Conservation (phyloP, 2,888 invertebrate genomes). For the Muschampia plurimacula region DNA sequence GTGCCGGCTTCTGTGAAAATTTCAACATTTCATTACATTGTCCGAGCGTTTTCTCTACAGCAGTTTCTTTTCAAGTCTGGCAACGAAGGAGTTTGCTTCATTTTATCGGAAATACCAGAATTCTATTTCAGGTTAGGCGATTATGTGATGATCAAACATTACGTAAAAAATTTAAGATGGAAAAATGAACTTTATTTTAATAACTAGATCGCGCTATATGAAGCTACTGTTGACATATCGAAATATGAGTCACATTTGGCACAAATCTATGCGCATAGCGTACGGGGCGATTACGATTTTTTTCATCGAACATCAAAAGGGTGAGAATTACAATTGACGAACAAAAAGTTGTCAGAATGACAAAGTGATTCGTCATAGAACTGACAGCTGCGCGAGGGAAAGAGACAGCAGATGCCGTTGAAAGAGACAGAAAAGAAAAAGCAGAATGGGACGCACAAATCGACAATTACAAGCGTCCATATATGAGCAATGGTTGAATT, state of each 20-base stretch:
- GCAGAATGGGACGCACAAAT: constrained; percentile 53
- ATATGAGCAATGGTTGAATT: constrained; percentile 40
- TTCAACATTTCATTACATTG: no score
- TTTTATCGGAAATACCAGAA: no score
- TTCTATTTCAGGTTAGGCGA: no score
- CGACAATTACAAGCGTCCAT: constrained; percentile 52
- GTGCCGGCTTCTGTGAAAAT: no score
- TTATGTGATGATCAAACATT: no score
- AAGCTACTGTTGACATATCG: not conserved
- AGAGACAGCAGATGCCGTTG: constrained; percentile 45
- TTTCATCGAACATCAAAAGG: constrained; percentile 61
- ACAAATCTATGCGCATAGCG: constrained; percentile 32
- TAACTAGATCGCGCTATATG: no score
- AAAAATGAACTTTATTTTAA: not conserved
- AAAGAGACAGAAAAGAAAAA: constrained; percentile 46
- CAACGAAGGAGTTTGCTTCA: no score
- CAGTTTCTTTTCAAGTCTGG: no score
- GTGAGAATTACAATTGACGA: constrained; percentile 76
- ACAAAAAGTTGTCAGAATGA: constrained; percentile 80
- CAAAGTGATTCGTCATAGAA: constrained; percentile 82
- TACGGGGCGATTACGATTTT: constrained; percentile 38
- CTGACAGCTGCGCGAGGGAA: constrained; percentile 75
- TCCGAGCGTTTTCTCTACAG: no score
- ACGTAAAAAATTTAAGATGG: not conserved
- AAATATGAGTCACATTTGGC: constrained; percentile 25